phyloP scores from a whole-genome alignment of 2,113 vertebrate species.

The Pomatostomus ruficeps region DNA sequence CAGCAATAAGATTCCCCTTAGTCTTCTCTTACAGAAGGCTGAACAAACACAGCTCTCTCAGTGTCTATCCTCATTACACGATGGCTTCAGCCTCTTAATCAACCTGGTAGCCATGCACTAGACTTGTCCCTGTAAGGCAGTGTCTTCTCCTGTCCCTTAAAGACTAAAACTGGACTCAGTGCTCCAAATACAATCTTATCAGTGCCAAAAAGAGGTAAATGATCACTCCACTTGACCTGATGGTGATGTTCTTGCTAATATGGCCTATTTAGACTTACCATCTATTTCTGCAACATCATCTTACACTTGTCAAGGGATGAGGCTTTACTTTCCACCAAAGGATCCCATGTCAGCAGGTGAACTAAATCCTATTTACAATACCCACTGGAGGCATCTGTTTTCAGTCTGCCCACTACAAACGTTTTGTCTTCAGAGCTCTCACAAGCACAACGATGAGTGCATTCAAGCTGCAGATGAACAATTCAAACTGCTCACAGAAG shows the following conservation, averaged over 20 bases:
- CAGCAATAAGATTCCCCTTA: background rate
- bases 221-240: background rate
- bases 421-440: background rate
- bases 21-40: background rate
- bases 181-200: background rate
- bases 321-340: background rate
- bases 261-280: background rate
- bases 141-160: background rate
- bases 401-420: background rate
- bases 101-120: background rate
- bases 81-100: background rate
- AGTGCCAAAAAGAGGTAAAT: background rate
- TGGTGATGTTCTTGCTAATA: background rate
- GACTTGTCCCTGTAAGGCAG: background rate
- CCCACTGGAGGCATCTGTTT: background rate
- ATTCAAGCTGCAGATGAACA: background rate
- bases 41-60: background rate
- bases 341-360: background rate
- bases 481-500: background rate
- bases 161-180: background rate
- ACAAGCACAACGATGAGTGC: accelerated
- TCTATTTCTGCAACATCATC: conserved; percentile 9
- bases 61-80: background rate
- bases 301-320: background rate
- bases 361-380: conserved; percentile 3